Evolutionary conservation across 2,888 invertebrate genomes (phyloP), one percentile per base, ranked within the genome.

Genomic region (Cephus spinipes): DNA sequence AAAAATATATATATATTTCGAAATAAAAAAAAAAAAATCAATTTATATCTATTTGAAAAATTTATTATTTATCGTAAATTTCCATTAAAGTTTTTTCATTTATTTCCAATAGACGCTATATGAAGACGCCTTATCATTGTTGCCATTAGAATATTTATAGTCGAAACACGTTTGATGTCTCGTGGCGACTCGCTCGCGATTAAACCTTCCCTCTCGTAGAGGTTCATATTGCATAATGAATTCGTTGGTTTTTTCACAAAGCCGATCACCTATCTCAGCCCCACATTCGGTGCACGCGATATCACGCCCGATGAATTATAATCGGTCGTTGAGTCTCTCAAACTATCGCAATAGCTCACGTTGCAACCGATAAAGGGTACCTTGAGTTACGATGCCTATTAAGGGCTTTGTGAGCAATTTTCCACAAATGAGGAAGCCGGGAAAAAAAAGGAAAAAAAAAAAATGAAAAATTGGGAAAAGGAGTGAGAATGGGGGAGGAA

Each of bases 201-300:
- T 55, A 55, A 55, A 55, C 15, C 40, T 1, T 4, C 4, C 40
- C 55, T 1, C 40, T 6, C 73, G 31, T 68, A 75, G 31, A 15
- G 55, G 69, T 40, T 15, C 40, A 40, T 40, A 40, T 33, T 77
- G 74, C 36, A 36, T 75, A 36, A 75, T 75, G 77, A 75, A 77
- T 77, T 77, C 36, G 68, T 77, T n/a, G n/a, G 15, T 71, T 75
- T 33, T 33, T 73, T 75, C 75, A 77, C 33, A 31, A 69, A 77
- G 32, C 32, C 69, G n/a, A 68, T 34, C 31, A 74, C 74, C 74
- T 74, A 32, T 33, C 11, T n/a, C 36, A 12, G n/a, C 23, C 36
- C 15, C 12, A 3, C 23, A n/a, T 33, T 12, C 74, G 11, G 36
- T 15, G 15, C 33, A 73, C 30, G 40, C 73, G 40, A 36, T 55